These are phyloP conservation scores for Trachymyrmex cornetzi DNA, from an alignment of 1,140 invertebrate genomes.

Conservation along the genomic window DNA sequence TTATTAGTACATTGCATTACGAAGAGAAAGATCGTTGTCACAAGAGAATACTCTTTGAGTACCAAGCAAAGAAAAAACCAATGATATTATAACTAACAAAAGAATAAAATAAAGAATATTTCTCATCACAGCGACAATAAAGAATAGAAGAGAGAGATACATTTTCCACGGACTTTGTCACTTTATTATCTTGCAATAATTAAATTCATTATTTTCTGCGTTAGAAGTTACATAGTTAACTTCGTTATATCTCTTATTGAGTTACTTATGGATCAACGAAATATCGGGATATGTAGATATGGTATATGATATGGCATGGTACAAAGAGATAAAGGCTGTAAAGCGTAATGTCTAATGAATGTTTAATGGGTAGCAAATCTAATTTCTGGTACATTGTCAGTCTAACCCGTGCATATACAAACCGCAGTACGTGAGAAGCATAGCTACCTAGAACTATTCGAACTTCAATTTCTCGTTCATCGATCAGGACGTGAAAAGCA, in stretches of 20 bases:
- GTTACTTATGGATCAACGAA: conserved; percentile 8
- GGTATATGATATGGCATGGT: not conserved
- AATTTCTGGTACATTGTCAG: not conserved
- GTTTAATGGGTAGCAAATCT: conserved; percentile 34
- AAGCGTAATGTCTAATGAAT: conserved; percentile 29
- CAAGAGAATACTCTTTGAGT: not conserved
- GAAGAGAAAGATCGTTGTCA: not conserved
- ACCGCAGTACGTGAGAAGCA: conserved; percentile 39
- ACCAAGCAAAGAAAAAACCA: not conserved
- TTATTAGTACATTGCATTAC: conserved; percentile 2
- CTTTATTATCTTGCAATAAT: not conserved
- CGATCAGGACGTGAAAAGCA: conserved; percentile 19
- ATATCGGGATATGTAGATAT: not conserved
- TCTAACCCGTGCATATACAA: not conserved
- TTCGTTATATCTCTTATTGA: not conserved
- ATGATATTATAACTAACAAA: not conserved
- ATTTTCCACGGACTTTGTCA: not conserved
- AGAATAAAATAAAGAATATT: not conserved
- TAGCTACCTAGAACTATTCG: not conserved
- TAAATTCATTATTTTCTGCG: not conserved
- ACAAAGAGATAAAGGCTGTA: not conserved
- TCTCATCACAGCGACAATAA: not conserved
- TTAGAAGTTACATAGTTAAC: not conserved
- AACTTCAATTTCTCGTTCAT: conserved; percentile 36
- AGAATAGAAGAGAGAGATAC: not conserved